Conservation (phyloP, 2,113 vertebrate species). For the Melospiza melodia region DNA sequence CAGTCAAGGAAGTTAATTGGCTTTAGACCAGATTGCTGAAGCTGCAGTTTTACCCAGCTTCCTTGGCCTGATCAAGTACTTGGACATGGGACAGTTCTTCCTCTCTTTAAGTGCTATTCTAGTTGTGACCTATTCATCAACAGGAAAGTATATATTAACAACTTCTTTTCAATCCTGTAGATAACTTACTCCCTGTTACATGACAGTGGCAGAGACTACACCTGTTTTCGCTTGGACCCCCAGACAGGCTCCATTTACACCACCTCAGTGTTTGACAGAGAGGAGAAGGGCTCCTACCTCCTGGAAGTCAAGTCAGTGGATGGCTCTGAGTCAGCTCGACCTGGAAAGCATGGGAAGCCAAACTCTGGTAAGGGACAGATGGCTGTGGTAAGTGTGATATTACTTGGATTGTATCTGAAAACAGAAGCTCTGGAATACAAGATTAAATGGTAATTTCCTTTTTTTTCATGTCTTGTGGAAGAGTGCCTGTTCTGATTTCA, state of each 20-base stretch:
- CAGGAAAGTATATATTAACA: background rate
- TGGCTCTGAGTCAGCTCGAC: conserved; percentile 85
- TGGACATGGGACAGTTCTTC: background rate
- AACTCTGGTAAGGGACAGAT: conserved; percentile 81
- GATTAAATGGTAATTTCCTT: background rate
- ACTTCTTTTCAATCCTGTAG: conserved; percentile 57
- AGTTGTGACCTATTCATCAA: background rate
- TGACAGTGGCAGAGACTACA: conserved; percentile 84
- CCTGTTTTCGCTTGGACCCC: conserved; percentile 80
- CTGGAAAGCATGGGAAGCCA: conserved; percentile 85
- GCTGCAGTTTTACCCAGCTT: background rate
- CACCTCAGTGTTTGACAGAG: conserved; percentile 85
- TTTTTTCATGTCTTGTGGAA: background rate
- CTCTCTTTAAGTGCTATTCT: background rate
- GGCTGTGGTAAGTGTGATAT: background rate
- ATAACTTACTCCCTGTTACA: conserved; percentile 86
- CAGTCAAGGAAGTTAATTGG: background rate
- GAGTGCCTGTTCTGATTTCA: accelerated
- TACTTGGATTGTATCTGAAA: background rate
- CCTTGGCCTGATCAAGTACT: background rate
- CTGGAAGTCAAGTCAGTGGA: conserved; percentile 87
- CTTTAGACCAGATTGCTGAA: background rate
- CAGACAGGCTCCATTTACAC: conserved; percentile 84
- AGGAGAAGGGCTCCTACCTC: conserved; percentile 86
- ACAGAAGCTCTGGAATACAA: background rate